Evolutionary conservation across 2,113 vertebrate species (phyloP), one percentile per base, ranked within the genome.

Genomic region (Zosterops pallidus): DNA sequence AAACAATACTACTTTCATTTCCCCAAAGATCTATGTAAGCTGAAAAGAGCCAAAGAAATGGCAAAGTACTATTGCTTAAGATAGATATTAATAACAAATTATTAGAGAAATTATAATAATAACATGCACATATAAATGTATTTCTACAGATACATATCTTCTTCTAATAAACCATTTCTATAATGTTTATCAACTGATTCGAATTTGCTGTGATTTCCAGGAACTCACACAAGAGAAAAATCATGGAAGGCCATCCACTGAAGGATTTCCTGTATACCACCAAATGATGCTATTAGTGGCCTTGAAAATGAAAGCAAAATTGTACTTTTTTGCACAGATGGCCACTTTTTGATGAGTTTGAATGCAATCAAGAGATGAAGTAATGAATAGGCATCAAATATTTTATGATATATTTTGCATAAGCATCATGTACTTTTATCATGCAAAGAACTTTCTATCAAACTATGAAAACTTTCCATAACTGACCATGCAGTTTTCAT

Each of bases 121-220:
- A 29, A 24, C 4, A 47, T 3, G 24, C 0, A 1, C 3, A 21
- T 17, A 37, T n/a, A 26, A 52, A 19, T 31, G 1, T 26, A n/a
- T 31, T 31, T 15, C 31, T 44, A 23, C 2, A 77, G 17, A 70
- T 24, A 26, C 1, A 53, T 1, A 39, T 59, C 0, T 2, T 55
- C 5, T 69, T 94, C 68, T 62, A 56, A 49, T 49, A 89, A 84
- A 62, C 3, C 0, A 46, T 67, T 78, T 72, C 2, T 46, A 21
- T 69, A 26, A 2, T 14, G 5, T 35, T 7, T 87, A 29, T 62
- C 3, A 49, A 14, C 2, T 29, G 8, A 69, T 39, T 59, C 65
- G n/a, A 62, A 46, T 12, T 37, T 1, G 0, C 62, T 84, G 44
- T 67, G 29, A 46, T 42, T 86, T 22, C 52, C 12, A 78, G 26